A percentile compares a stretch with the other conserved stretches of the same genome.
These are phyloP conservation scores for Nothobranchius kuhntae DNA, from an alignment of 2,113 vertebrate genomes.

Conservation along the genomic window DNA sequence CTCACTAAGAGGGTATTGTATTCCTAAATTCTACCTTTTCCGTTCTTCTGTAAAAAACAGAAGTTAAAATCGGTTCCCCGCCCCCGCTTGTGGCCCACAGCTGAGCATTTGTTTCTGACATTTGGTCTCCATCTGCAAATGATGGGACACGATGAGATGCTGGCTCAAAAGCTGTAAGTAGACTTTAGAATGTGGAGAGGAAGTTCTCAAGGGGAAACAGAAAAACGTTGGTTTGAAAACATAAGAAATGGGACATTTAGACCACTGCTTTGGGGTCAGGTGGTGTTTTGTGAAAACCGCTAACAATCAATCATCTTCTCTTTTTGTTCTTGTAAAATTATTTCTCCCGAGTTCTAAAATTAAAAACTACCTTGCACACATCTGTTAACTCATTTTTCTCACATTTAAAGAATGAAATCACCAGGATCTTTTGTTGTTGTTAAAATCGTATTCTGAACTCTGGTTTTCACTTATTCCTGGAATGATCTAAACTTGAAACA, in stretches of 20 bases:
- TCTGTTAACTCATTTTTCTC: too few species aligned
- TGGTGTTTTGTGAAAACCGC: constrained; percentile 26
- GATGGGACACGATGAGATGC: neutral
- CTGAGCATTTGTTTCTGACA: constrained; percentile 23
- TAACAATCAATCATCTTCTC: neutral
- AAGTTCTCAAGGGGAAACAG: neutral
- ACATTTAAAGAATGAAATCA: too few species aligned
- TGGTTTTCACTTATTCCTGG: neutral
- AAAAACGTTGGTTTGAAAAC: constrained; percentile 16
- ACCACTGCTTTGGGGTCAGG: constrained; percentile 9
- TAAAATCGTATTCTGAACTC: neutral
- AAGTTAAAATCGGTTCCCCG: neutral
- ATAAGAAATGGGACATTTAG: constrained; percentile 45
- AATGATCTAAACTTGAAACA: neutral
- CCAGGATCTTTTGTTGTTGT: neutral
- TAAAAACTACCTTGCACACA: too few species aligned
- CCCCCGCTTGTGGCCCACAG: neutral
- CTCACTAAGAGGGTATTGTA: too few species aligned
- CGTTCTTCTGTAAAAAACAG: too few species aligned
- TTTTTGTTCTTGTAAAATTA: neutral
- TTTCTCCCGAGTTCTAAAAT: too few species aligned
- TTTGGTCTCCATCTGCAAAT: constrained; percentile 8
- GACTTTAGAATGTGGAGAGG: constrained; percentile 25
- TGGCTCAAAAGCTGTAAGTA: constrained; percentile 12
- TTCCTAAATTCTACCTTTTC: too few species aligned